phyloP scores from a whole-genome alignment of 2,797 vertebrate species.

The Fistularia tabacaria region DNA sequence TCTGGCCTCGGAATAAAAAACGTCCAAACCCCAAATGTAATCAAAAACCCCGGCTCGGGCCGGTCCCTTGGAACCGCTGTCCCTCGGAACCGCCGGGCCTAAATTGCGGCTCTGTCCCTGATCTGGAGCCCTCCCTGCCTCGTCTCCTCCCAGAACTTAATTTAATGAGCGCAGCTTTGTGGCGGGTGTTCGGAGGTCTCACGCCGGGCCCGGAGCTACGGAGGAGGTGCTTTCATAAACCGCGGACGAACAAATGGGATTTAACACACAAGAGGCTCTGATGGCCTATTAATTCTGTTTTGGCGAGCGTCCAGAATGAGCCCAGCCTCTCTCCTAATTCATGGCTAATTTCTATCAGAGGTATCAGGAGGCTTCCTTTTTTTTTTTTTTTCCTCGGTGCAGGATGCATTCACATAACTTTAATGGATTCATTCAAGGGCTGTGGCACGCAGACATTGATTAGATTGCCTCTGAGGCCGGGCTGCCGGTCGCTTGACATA shows the following conservation, averaged over 20 bases:
- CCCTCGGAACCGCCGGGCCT: slow-evolving; percentile 35
- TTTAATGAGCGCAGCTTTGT: slow-evolving; percentile 76
- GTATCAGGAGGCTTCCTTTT: slow-evolving; percentile 88
- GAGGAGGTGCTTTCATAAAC: slow-evolving; percentile 84
- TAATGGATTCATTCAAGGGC: slow-evolving; percentile 87
- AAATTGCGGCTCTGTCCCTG: slow-evolving; percentile 35
- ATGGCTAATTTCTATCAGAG: slow-evolving; percentile 93
- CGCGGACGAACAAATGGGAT: slow-evolving; percentile 87
- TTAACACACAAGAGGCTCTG: slow-evolving; percentile 90
- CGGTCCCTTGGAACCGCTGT: slow-evolving; percentile 31
- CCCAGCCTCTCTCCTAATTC: slow-evolving; percentile 88
- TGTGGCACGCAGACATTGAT: slow-evolving; percentile 88
- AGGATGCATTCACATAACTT: slow-evolving; percentile 90
- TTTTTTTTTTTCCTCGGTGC: slow-evolving; percentile 71
- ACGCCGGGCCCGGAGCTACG: slow-evolving; percentile 69
- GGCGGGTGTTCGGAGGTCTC: slow-evolving; percentile 67
- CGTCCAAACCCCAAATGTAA: slow-evolving; percentile 61
- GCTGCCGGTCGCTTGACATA: slow-evolving; percentile 83
- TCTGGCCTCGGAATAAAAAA: slow-evolving; percentile 55
- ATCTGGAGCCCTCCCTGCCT: slow-evolving; percentile 59
- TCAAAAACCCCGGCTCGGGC: slow-evolving; percentile 44
- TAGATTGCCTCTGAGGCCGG: slow-evolving; percentile 83
- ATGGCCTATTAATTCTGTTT: slow-evolving; percentile 93
- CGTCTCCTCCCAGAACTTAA: slow-evolving; percentile 73
- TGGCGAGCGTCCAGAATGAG: slow-evolving; percentile 89